Evolutionary conservation across 2,797 vertebrate species (phyloP).

Genomic region (Coregonus ussuriensis): DNA sequence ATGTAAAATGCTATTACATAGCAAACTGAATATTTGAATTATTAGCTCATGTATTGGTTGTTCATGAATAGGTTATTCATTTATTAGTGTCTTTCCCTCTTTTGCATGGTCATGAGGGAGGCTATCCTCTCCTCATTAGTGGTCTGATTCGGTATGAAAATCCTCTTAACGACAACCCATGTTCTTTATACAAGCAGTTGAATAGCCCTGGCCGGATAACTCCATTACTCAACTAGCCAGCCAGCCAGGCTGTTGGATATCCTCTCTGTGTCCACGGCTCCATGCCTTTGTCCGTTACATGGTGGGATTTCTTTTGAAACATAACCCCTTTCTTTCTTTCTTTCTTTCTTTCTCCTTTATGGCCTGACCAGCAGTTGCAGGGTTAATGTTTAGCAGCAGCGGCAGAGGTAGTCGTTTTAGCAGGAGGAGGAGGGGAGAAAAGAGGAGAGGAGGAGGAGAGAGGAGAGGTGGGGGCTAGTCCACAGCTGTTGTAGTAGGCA

Average conservation of each 20-base stretch:
- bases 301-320: slow-evolving; percentile 59
- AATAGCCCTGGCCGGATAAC: slow-evolving; percentile 45
- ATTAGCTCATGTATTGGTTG: slow-evolving; percentile 10
- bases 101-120: slow-evolving; percentile 28
- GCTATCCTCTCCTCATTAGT: slow-evolving; percentile 55
- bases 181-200: slow-evolving; percentile 59
- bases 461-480: slow-evolving; percentile 71
- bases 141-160: slow-evolving; percentile 62
- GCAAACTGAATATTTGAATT: slow-evolving; percentile 1
- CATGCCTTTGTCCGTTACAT: slow-evolving; percentile 67
- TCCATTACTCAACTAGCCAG: slow-evolving; percentile 53
- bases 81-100: slow-evolving; percentile 21
- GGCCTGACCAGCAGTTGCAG: slow-evolving; percentile 70
- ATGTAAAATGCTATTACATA: background rate
- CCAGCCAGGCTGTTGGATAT: slow-evolving; percentile 66
- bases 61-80: background rate
- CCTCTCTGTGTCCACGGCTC: slow-evolving; percentile 51
- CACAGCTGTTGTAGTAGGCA: slow-evolving; percentile 81
- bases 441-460: slow-evolving; percentile 33
- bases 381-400: slow-evolving; percentile 76
- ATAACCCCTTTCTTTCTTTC: slow-evolving; percentile 46
- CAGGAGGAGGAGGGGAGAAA: slow-evolving; percentile 14
- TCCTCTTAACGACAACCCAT: slow-evolving; percentile 72
- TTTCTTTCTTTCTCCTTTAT: slow-evolving; percentile 48
- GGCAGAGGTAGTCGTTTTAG: slow-evolving; percentile 42